Evolutionary conservation across 2,797 vertebrate species (phyloP).

Genomic region (Dendrocincla fuliginosa): DNA sequence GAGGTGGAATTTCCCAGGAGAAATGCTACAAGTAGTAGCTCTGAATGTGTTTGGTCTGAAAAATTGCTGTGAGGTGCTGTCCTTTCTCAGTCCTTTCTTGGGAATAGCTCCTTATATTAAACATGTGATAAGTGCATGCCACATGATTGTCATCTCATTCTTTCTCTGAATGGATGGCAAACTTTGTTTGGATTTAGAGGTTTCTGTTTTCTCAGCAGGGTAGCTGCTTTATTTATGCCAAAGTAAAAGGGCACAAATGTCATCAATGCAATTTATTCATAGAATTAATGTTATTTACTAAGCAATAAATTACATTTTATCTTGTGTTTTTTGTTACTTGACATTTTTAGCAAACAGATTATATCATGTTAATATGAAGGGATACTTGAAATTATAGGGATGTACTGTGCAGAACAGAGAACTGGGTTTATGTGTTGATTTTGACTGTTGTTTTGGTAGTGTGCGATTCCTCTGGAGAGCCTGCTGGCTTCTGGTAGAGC

Average conservation of each 20-base stretch:
- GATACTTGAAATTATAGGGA: background rate
- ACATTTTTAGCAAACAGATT: background rate
- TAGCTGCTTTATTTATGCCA: background rate
- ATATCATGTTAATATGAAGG: background rate
- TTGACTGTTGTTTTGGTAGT: background rate
- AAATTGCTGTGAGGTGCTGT: background rate
- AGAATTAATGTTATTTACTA: background rate
- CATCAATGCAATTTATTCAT: background rate
- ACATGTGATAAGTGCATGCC: background rate
- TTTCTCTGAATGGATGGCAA: background rate
- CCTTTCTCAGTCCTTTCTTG: background rate
- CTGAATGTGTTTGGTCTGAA: background rate
- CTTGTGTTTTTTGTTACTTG: background rate
- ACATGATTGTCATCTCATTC: background rate
- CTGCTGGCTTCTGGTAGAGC: background rate
- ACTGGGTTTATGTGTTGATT: background rate
- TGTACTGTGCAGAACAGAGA: background rate
- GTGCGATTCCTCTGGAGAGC: background rate
- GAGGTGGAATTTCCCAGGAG: constrained; percentile 16
- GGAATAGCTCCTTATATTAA: background rate
- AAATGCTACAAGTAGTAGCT: background rate
- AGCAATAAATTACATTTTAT: background rate
- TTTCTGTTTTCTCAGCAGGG: background rate
- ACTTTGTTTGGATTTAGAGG: background rate
- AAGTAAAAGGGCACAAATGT: background rate